Base-by-base conservation (phyloP, 1,140 invertebrate genomes). In the Triops cancriformis region DNA sequence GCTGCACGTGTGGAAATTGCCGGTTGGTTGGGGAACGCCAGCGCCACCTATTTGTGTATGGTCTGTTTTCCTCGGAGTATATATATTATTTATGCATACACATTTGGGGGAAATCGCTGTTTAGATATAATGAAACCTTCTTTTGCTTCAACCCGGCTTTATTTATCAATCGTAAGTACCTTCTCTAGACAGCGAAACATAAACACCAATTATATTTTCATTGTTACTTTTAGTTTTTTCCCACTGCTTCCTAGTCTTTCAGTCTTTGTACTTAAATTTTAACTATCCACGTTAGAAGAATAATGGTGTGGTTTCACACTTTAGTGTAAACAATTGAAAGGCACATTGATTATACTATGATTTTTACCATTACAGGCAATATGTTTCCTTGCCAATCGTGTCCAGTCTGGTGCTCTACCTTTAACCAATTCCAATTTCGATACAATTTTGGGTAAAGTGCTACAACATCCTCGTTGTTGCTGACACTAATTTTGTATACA, bases 381-480 rank as follows among this genome's bases (percentile, higher is more conserved):
- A 75, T 81, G 81, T 74, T 82, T 79, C 28, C 83, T 83, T 74
- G 79, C 83, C 77, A 82, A 82, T 76, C 82, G 81, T 73, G 82
- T 81, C 9, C 77, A 82, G 79, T 82, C 90, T 83, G 93, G 91
- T 78, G 93, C 93, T 75, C 88, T 93, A 73, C 86, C 91, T 82
- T 88, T 95, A 81, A 92, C 89, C 77, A 86, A 89, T 85, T 86
- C 89, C 82, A 94, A 93, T 86, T 89, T 95, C 85, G 92, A 93
- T 85, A 90, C 89, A 87, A 90, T 91, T 79, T 87, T 95, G 87
- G 91, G 93, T 95, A 88, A 89, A 51, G 42, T 73, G 72, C 23
- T n/a, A 9, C 72, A 12, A n/a, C 1, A 31, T 27, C 31, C 45
- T 79, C 41, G 27, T 28, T 73, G 12, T 51, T n/a, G n/a, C n/a